Conservation (phyloP, 2,113 vertebrate genomes). For the Pluvialis apricaria region DNA sequence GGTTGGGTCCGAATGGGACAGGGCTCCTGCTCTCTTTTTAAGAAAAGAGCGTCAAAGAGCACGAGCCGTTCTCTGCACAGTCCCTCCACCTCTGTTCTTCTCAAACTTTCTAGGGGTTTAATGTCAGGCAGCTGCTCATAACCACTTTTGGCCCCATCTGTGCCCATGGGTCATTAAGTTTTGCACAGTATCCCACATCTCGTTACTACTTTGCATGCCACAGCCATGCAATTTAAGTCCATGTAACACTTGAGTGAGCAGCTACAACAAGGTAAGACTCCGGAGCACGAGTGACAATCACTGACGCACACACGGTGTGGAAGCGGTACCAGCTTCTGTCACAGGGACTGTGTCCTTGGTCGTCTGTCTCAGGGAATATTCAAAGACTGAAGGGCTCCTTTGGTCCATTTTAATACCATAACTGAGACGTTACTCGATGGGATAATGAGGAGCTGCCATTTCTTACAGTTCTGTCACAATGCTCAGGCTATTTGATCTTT, state of each 20-base stretch:
- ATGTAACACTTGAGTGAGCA: background rate
- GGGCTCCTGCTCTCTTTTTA: background rate
- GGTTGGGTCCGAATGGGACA: background rate
- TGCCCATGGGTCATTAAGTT: background rate
- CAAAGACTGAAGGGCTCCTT: background rate
- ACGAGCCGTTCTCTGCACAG: background rate
- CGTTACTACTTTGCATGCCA: background rate
- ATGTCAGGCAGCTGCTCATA: background rate
- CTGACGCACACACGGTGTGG: fast-evolving
- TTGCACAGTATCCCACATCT: background rate
- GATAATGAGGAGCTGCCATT: background rate
- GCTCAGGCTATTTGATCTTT: conserved; percentile 40
- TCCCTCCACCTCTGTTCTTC: background rate
- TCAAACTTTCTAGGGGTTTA: background rate
- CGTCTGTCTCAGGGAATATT: background rate
- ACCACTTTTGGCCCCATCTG: background rate
- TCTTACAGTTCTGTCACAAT: conserved; percentile 5
- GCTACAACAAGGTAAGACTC: background rate
- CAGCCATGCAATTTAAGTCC: background rate
- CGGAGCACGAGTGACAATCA: background rate
- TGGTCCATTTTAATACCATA: background rate
- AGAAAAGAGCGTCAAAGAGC: background rate
- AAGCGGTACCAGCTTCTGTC: background rate
- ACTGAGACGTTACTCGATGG: background rate
- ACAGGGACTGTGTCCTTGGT: background rate